Conservation (phyloP, 2,888 invertebrate genomes). For the Boloria selene region DNA sequence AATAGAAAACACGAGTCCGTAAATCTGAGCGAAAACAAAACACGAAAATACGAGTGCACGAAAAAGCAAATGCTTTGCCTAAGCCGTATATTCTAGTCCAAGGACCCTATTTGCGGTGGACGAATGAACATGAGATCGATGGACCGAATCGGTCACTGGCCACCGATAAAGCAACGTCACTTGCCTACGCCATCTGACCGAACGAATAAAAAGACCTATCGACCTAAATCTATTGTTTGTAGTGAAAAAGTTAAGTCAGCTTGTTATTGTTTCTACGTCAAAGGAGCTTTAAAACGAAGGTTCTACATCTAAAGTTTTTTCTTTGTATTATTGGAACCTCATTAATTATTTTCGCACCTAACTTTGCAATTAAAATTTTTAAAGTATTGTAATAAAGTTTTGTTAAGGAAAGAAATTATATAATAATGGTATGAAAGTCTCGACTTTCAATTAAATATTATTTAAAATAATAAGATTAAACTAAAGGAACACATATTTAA, state of each 20-base stretch:
- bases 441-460: background rate
- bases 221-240: slow-evolving; percentile 38
- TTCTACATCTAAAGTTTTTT: slow-evolving; percentile 22
- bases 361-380: slow-evolving; percentile 8
- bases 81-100: slow-evolving; percentile 44
- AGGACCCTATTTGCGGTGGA: slow-evolving; percentile 47
- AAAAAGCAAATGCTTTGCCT: slow-evolving; percentile 42
- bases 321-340: slow-evolving; percentile 22
- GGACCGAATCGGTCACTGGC: slow-evolving; percentile 44
- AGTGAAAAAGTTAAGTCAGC: slow-evolving; percentile 35
- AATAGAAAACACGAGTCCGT: slow-evolving; percentile 27
- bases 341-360: slow-evolving; percentile 20
- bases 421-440: background rate
- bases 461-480: background rate
- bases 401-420: background rate
- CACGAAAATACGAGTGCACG: slow-evolving; percentile 39
- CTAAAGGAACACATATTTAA: too few species aligned
- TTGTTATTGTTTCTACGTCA: slow-evolving; percentile 34
- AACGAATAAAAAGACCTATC: slow-evolving; percentile 40
- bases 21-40: slow-evolving; percentile 34
- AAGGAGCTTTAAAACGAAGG: slow-evolving; percentile 33
- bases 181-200: slow-evolving; percentile 42
- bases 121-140: slow-evolving; percentile 45
- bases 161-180: slow-evolving; percentile 42
- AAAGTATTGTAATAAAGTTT: slow-evolving; percentile 9